A percentile compares a stretch with the other conserved stretches of the same genome.
phyloP scores from a whole-genome alignment of 2,113 vertebrate genomes.

The Xiphophorus hellerii region DNA sequence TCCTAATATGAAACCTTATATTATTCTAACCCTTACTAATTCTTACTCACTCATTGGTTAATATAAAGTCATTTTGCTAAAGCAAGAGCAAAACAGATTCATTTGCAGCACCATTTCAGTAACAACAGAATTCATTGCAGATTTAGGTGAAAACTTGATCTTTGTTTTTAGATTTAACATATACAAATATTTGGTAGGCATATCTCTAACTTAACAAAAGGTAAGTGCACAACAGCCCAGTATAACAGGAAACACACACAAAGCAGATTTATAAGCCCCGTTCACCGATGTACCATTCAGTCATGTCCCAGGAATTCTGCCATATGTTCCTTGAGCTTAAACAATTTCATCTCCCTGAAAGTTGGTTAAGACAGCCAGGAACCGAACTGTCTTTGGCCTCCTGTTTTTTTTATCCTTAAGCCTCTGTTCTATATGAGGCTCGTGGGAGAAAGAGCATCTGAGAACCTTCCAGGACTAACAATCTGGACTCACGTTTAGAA shows the following conservation, averaged over 20 bases:
- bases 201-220: too few relatives aligned
- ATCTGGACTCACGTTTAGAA: not conserved
- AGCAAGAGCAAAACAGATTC: not conserved
- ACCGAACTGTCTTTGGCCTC: not conserved
- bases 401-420: not conserved
- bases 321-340: conserved; percentile 60
- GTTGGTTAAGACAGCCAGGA: not conserved
- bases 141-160: not conserved
- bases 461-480: not conserved
- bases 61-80: not conserved
- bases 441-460: not conserved
- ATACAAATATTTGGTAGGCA: too few relatives aligned
- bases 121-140: not conserved
- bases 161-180: not conserved
- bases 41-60: not conserved
- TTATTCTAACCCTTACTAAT: not conserved
- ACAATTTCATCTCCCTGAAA: conserved; percentile 16
- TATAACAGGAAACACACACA: not conserved
- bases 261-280: conserved; percentile 9
- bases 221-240: too few relatives aligned
- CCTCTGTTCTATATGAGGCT: not conserved
- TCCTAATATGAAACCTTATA: not conserved
- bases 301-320: conserved; percentile 48
- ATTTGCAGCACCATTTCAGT: not conserved
- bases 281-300: conserved; percentile 19